Base-by-base conservation (phyloP, 1,140 invertebrate species). In the Drosophila equinoxialis region DNA sequence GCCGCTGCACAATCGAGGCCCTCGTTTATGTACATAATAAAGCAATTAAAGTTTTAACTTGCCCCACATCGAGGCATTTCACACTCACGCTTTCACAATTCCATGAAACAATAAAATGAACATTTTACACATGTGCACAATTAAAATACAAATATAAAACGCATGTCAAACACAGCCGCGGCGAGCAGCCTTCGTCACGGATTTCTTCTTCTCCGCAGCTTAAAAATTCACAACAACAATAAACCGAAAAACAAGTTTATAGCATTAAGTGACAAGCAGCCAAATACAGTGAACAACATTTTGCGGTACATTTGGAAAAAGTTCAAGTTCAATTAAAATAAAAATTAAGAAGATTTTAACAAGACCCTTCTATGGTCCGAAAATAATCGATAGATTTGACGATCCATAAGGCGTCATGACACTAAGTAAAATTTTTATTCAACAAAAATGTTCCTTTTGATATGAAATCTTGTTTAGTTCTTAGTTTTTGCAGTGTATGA, bases 201-300 rank as follows among this genome's bases (percentile, higher is more conserved):
- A 51, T 23, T 64, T 41, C 54, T 57, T 57, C 54, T 57, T 57
- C 45, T 51, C 8, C 45, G 45, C 45, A 23, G 54, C 57, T 74
- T 59, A 74, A 68, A 77, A 81, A 73, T 81, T 61, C 74, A 74
- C 65, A 74, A 67, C 79, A 42, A 67, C 68, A 77, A 66, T 51
- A 58, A 51, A 51, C 45, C 33, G 37, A 48, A 81, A 69, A 51
- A 51, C 60, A 83, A 83, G 68, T 76, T 77, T 70, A 69, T 51
- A 51, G 51, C 77, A 83, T 80, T 84, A 74, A 84, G 80, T 84
- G 81, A 60, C 65, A 77, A 77, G 65, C 45, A 17, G 8, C 6
- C 2, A 51, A 51, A 51, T 51, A 51, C 45, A 51, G 45, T 23
- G 45, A 51, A 51, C 8, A 23, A 51, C 3, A 23, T 23, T 17